These are phyloP conservation scores for Gnatocerus cornutus DNA, from an alignment of 2,888 invertebrate genomes.

Conservation along the genomic window DNA sequence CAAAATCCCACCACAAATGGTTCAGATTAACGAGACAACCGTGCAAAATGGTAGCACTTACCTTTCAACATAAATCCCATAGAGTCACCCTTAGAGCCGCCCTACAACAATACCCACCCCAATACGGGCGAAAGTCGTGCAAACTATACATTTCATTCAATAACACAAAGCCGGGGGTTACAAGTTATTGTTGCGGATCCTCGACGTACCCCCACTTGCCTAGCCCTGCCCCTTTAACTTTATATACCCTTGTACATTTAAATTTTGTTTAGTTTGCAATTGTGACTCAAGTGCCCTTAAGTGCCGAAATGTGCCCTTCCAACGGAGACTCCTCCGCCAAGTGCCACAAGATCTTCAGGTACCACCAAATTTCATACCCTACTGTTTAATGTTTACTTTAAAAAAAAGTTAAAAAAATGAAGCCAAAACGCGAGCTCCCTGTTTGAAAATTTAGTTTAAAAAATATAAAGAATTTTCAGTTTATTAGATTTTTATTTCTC, in stretches of 20 bases:
- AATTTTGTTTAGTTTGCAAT: constrained; percentile 67
- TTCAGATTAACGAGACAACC: constrained; percentile 67
- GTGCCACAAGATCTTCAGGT: constrained; percentile 55
- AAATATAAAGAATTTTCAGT: background rate
- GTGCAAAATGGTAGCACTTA: constrained; percentile 68
- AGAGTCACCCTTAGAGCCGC: constrained; percentile 56
- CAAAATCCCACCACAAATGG: constrained; percentile 66
- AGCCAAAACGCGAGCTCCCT: no score
- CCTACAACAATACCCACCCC: constrained; percentile 51
- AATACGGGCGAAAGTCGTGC: constrained; percentile 64
- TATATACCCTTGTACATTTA: constrained; percentile 67
- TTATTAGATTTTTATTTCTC: no score
- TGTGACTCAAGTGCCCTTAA: constrained; percentile 62
- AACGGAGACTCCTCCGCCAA: constrained; percentile 31
- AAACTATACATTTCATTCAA: constrained; percentile 68
- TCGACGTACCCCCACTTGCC: constrained; percentile 67
- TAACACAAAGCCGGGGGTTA: constrained; percentile 66
- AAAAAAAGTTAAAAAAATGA: no score
- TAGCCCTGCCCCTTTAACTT: constrained; percentile 66
- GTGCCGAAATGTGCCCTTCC: constrained; percentile 42
- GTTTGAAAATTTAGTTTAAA: no score
- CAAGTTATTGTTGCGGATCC: constrained; percentile 67
- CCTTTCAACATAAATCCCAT: constrained; percentile 61
- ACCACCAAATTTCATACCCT: no score
- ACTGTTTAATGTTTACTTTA: no score